A percentile compares a stretch with the other conserved stretches of the same genome.
These are phyloP conservation scores for Sternotherus odoratus DNA, from an alignment of 2,797 vertebrate genomes.

Conservation along the genomic window DNA sequence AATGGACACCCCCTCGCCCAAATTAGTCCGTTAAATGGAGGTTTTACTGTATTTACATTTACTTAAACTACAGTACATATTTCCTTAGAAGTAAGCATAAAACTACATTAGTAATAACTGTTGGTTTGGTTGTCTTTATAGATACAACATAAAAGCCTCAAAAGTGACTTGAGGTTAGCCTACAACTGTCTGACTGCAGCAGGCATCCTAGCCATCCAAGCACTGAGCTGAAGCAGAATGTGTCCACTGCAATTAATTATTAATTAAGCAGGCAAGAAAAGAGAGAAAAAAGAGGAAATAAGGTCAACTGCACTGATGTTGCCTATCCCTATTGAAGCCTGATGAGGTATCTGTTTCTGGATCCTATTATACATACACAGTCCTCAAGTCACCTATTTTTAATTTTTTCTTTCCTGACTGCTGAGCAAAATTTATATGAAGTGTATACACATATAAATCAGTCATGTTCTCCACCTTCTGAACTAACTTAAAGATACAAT, in stretches of 20 bases:
- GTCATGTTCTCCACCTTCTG: not conserved
- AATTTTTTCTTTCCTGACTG: not conserved
- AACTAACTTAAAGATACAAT: not conserved
- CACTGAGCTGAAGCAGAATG: not conserved
- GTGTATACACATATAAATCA: not conserved
- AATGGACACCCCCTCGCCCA: no score
- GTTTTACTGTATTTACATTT: not conserved
- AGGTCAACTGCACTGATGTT: not conserved
- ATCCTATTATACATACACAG: not conserved
- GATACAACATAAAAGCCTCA: not conserved
- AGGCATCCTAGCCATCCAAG: not conserved
- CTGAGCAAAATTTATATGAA: not conserved
- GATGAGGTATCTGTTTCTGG: not conserved
- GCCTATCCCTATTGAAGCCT: not conserved
- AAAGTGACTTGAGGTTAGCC: not conserved
- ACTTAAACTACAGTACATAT: not conserved
- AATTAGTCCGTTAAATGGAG: no score
- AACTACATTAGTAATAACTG: not conserved
- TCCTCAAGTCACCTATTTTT: not conserved
- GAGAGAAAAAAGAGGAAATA: not conserved
- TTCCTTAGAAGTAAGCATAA: not conserved
- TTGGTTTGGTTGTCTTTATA: not conserved
- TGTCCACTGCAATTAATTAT: not conserved
- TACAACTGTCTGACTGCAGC: accelerated
- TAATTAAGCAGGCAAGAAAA: not conserved